These are phyloP conservation scores for Pitta sordida DNA, from an alignment of 2,113 vertebrate species.

Conservation along the genomic window DNA sequence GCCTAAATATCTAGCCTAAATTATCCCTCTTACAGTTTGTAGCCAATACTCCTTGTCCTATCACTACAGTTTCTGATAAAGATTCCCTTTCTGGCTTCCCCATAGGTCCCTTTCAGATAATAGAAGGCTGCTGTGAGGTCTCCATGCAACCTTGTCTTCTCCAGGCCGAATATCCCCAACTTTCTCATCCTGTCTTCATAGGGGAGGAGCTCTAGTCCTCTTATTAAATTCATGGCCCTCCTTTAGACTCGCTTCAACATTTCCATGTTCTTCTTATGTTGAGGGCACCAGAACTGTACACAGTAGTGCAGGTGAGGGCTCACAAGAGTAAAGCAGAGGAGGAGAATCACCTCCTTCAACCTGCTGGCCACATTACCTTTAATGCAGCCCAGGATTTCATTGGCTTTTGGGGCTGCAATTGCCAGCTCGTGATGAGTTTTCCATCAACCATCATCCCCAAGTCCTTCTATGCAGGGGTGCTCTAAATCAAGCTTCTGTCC, in stretches of 20 bases:
- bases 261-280: neutral
- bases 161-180: neutral
- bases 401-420: neutral
- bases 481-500: neutral
- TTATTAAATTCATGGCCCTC: neutral
- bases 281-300: neutral
- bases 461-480: neutral
- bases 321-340: neutral
- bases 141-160: no score
- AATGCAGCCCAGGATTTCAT: neutral
- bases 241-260: neutral
- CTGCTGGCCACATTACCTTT: neutral
- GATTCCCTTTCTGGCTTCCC: neutral
- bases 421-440: neutral
- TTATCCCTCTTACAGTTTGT: neutral
- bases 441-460: neutral
- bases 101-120: no score
- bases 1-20: neutral
- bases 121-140: neutral
- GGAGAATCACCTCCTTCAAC: neutral
- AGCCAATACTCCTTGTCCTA: neutral
- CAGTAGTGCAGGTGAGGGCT: neutral
- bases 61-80: neutral
- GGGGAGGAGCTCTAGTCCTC: neutral
- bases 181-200: neutral